phyloP scores from a whole-genome alignment of 1,140 invertebrate species.

The Lordiphosa stackelbergi region DNA sequence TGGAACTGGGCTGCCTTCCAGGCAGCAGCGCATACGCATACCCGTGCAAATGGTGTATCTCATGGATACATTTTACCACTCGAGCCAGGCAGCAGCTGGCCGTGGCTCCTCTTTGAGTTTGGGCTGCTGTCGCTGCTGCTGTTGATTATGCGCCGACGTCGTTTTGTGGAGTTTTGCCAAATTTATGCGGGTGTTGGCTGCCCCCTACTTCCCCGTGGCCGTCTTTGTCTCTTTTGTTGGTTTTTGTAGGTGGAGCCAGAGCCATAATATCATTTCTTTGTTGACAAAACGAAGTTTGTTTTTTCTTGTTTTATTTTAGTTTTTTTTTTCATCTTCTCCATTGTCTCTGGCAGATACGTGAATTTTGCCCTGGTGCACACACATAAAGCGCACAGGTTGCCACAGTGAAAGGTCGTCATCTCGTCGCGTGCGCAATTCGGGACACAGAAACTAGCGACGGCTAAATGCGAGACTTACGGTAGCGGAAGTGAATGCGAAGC shows the following conservation, averaged over 20 bases:
- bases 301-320: constrained; percentile 28
- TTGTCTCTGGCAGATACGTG: constrained; percentile 63
- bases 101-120: constrained; percentile 26
- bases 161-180: constrained; percentile 62
- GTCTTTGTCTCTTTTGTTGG: constrained; percentile 38
- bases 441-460: constrained; percentile 40
- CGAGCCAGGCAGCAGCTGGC: constrained; percentile 15
- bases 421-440: constrained; percentile 35
- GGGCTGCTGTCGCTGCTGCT: constrained; percentile 14
- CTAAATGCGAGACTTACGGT: constrained; percentile 9
- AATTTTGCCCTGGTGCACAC: constrained; percentile 60
- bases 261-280: constrained; percentile 50
- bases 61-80: constrained; percentile 44
- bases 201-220: constrained; percentile 16
- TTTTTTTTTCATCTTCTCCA: constrained; percentile 32
- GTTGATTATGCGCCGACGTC: constrained; percentile 66
- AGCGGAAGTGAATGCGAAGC: constrained; percentile 13
- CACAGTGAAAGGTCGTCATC: constrained; percentile 61
- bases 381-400: constrained; percentile 57
- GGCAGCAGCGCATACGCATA: constrained; percentile 14
- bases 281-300: constrained; percentile 68
- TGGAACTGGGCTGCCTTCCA: constrained; percentile 50
- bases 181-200: constrained; percentile 64
- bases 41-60: constrained; percentile 24
- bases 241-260: constrained; percentile 73